A percentile compares a stretch with the other conserved stretches of the same genome.
phyloP scores from a whole-genome alignment of 2,888 invertebrate species.

The Zaprionus lineosus region DNA sequence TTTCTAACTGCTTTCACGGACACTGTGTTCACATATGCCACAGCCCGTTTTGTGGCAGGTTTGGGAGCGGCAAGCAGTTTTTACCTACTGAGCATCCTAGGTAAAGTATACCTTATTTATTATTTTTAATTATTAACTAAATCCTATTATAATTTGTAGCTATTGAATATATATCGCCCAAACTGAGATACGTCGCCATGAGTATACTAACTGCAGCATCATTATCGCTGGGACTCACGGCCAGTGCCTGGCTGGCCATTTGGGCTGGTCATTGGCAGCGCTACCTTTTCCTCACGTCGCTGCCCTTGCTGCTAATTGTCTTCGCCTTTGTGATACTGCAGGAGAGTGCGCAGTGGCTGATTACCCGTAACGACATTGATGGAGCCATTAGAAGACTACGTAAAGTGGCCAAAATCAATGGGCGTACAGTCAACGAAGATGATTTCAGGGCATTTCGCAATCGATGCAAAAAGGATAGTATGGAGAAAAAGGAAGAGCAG shows the following conservation, averaged over 20 bases:
- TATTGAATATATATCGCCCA: conserved; percentile 84
- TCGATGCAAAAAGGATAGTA: not conserved
- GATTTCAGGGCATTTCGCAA: not conserved
- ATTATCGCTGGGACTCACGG: not conserved
- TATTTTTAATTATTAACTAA: conserved; percentile 60
- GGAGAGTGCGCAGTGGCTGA: not conserved
- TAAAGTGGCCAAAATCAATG: no score
- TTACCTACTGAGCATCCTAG: conserved; percentile 85
- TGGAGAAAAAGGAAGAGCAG: not conserved
- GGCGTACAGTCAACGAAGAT: not conserved
- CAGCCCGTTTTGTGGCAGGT: conserved; percentile 84
- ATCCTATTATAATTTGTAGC: not conserved
- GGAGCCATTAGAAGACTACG: not conserved
- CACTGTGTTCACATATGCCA: conserved; percentile 82
- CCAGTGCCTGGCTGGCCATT: not conserved
- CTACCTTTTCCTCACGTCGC: not conserved
- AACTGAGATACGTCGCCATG: conserved; percentile 84
- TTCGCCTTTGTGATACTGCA: not conserved
- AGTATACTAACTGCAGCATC: conserved; percentile 80
- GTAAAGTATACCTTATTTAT: conserved; percentile 70
- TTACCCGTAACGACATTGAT: not conserved
- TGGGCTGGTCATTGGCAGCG: not conserved
- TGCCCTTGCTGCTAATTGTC: not conserved
- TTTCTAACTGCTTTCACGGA: conserved; percentile 83
- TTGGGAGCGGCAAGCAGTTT: conserved; percentile 84